Evolutionary conservation across 2,888 invertebrate genomes (phyloP).

Genomic region (Tiliacea citrago): DNA sequence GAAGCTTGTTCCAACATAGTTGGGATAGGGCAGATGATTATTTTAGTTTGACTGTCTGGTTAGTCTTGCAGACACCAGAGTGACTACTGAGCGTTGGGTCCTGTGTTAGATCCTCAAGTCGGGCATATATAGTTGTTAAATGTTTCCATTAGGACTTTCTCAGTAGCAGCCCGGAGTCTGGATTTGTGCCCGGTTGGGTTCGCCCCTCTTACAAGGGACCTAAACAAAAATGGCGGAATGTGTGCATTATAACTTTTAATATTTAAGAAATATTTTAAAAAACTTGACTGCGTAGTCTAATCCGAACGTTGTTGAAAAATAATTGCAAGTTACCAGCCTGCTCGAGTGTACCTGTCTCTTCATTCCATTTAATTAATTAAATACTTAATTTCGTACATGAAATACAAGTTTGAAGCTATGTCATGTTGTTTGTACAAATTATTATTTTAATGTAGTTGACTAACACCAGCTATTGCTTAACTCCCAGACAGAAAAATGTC

Average conservation of each 20-base stretch:
- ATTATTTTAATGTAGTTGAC: background rate
- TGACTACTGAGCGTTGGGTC: background rate
- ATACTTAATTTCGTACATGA: no score
- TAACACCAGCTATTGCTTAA: constrained; percentile 9
- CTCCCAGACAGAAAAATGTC: constrained; percentile 3
- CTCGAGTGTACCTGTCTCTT: background rate
- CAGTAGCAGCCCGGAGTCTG: no score
- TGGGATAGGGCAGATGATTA: background rate
- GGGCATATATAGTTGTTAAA: no score
- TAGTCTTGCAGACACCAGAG: background rate
- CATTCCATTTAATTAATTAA: background rate
- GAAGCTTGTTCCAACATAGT: background rate
- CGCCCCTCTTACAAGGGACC: no score
- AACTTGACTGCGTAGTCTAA: background rate
- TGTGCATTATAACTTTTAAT: no score
- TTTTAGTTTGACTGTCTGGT: background rate
- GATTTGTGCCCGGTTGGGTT: no score
- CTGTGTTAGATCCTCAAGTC: background rate
- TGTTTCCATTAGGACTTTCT: no score
- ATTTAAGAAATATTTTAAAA: no score
- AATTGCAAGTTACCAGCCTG: background rate
- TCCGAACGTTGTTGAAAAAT: no score
- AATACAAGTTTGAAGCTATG: background rate
- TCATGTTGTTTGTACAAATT: background rate
- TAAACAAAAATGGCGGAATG: no score